Evolutionary conservation across 2,797 vertebrate species (phyloP).

Genomic region (Oryzias sinensis): DNA sequence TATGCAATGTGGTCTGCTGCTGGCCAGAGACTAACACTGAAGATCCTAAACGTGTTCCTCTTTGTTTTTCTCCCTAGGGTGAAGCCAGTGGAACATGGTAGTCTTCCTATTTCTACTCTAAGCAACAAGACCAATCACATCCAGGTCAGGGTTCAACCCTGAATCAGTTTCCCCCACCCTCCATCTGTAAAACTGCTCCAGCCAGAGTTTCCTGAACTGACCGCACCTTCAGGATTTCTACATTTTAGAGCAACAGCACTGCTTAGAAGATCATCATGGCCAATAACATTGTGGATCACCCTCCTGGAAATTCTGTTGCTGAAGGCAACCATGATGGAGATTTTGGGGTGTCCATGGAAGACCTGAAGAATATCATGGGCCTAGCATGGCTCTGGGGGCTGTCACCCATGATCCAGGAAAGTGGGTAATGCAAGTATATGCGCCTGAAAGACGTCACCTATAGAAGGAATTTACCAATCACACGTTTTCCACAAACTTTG

Average conservation of each 20-base stretch:
- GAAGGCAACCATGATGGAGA: slow-evolving; percentile 87
- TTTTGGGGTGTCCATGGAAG: slow-evolving; percentile 84
- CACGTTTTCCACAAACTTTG: not conserved
- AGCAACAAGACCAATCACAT: slow-evolving; percentile 71
- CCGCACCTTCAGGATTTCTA: not conserved
- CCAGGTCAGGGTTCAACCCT: slow-evolving; percentile 73
- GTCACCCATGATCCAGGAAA: slow-evolving; percentile 80
- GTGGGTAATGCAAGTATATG: no score
- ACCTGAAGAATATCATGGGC: slow-evolving; percentile 90
- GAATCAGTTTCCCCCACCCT: slow-evolving; percentile 26
- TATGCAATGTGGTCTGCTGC: no score
- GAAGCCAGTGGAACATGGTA: slow-evolving; percentile 73
- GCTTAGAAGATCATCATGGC: slow-evolving; percentile 76
- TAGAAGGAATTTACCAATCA: slow-evolving; percentile 88
- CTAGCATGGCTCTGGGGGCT: no score
- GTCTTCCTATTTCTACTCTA: slow-evolving; percentile 74
- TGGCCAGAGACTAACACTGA: not conserved
- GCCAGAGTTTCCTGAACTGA: slow-evolving; percentile 26
- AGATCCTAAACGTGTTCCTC: slow-evolving; percentile 19
- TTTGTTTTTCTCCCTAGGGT: slow-evolving; percentile 67
- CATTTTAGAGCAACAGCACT: slow-evolving; percentile 21
- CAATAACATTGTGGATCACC: slow-evolving; percentile 88
- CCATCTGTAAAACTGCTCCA: slow-evolving; percentile 39
- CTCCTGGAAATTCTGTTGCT: slow-evolving; percentile 84
- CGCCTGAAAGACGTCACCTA: slow-evolving; percentile 90